Conservation (phyloP, 2,113 vertebrate species). For the Sylvilagus bachmani region DNA sequence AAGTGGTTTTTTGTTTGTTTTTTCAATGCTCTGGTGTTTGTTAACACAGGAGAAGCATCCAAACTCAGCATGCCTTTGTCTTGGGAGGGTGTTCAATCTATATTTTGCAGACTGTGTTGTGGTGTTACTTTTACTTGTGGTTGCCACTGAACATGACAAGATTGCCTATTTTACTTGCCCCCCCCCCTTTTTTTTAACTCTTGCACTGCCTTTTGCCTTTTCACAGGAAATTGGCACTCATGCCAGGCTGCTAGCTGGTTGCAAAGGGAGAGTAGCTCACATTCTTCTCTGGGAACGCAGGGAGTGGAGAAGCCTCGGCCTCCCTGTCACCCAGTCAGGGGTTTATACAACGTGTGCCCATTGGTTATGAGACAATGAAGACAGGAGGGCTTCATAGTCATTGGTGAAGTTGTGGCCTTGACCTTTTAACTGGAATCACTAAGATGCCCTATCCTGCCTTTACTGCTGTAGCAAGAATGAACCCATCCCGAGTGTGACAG, state of each 20-base stretch:
- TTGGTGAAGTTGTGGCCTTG: background rate
- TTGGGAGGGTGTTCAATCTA: background rate
- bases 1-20: background rate
- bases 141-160: background rate
- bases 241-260: background rate
- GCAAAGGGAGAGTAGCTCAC: background rate
- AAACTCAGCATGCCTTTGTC: background rate
- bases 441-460: background rate
- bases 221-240: background rate
- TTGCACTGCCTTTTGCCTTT: background rate
- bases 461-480: background rate
- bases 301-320: background rate
- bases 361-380: background rate
- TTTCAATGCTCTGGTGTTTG: background rate
- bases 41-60: background rate
- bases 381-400: background rate
- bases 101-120: background rate
- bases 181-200: background rate
- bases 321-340: background rate
- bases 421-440: background rate
- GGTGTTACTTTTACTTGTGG: background rate
- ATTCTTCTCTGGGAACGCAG: background rate
- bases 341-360: background rate
- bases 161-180: background rate
- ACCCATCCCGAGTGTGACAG: background rate